Base-by-base conservation (phyloP, 2,888 invertebrate genomes). In the Tachystola acroxantha region DNA sequence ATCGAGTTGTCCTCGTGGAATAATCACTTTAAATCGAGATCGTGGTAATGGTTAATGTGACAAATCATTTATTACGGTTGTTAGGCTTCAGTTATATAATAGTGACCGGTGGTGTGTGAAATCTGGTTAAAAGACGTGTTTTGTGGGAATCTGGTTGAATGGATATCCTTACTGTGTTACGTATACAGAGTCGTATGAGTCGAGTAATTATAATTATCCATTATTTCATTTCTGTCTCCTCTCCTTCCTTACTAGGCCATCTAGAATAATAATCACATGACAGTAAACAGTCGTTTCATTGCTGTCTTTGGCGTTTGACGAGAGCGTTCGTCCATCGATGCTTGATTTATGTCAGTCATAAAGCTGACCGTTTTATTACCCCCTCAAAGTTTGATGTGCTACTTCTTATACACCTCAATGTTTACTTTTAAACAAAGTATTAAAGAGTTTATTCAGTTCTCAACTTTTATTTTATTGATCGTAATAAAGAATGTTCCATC, bases 301-400 rank as follows among this genome's bases (percentile, higher is more conserved):
- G 36, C 36, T 50, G 45, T 46, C 49, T 42, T 32, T 44, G 37
- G 39, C 46, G 45, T 53, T 60, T 57, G 57, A 57, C 43, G 56
- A 41, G 40, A 38, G 50, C 59, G 58, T 71, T 71, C 64, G 53
- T 50, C 55, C 55, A 63, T 71, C 75, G 67, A 79, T 71, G 50
- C 56, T 62, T 80, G 81, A 82, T 82, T 82, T 80, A 82, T 64
- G 68, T 47, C 45, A 27, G 51, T 66, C 72, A 59, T 81, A 75
- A 80, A 80, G 63, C 58, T 72, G 71, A 73, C 76, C 77, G 64
- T 72, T 81, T 77, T 78, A 81, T 72, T 60, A 61, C 59, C 46
- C 53, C 45, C 53, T 11, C 43, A 57, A 54, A 54, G 64, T 63
- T 65, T 63, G 58, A 64, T 63, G 60, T 53, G 52, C 53, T 47